Evolutionary conservation across 2,113 vertebrate species (phyloP).

Genomic region (Aix galericulata): DNA sequence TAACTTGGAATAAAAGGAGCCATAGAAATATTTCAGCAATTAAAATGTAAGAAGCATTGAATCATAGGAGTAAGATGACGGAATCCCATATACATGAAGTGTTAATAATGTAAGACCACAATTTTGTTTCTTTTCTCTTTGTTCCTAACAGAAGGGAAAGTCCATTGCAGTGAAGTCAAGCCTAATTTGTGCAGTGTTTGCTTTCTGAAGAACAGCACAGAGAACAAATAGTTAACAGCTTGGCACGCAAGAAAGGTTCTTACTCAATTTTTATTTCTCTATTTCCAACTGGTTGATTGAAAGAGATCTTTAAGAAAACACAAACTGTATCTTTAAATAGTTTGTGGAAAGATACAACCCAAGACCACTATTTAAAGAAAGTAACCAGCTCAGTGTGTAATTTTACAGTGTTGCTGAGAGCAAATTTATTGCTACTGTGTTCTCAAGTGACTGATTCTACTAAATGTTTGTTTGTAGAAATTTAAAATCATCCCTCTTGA

Average conservation of each 20-base stretch:
- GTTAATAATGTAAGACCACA: background rate
- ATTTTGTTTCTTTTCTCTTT: background rate
- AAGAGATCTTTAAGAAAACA: background rate
- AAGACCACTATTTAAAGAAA: background rate
- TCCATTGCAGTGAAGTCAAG: background rate
- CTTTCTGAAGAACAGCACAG: background rate
- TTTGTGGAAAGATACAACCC: background rate
- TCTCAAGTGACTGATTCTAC: conserved; percentile 12
- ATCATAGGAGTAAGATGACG: background rate
- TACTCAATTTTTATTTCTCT: background rate
- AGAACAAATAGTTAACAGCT: background rate
- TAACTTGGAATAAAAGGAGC: background rate
- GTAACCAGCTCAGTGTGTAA: background rate
- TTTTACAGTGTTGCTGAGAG: background rate
- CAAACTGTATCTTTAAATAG: background rate
- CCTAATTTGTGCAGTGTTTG: background rate
- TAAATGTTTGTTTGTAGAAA: background rate
- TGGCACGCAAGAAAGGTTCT: background rate
- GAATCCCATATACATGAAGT: background rate
- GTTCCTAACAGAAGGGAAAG: background rate
- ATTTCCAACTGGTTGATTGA: background rate
- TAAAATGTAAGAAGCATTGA: background rate
- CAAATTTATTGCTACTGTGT: background rate
- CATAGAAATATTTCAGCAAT: background rate
- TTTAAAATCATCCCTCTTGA: conserved; percentile 6